These are phyloP conservation scores for Apamea monoglypha DNA, from an alignment of 2,888 invertebrate species.

Conservation along the genomic window DNA sequence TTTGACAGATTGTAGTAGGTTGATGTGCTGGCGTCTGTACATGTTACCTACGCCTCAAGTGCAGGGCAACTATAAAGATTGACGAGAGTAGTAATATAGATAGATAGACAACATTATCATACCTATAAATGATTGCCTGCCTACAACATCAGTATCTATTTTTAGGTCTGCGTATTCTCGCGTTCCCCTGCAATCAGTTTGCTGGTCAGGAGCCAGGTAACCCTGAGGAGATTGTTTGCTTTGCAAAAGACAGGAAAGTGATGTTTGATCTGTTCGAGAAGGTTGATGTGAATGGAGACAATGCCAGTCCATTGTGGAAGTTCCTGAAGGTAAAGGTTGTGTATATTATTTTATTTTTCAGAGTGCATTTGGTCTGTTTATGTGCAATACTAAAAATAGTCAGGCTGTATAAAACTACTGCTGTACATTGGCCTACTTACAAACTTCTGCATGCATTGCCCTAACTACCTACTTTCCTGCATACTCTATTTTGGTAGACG, in stretches of 20 bases:
- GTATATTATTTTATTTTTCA: slow-evolving; percentile 23
- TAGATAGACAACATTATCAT: not conserved
- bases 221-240: slow-evolving; percentile 91
- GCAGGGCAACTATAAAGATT: not conserved
- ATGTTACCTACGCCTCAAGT: not conserved
- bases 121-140: not conserved
- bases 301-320: slow-evolving; percentile 92
- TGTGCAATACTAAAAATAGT: slow-evolving; percentile 1
- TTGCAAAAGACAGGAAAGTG: slow-evolving; percentile 91
- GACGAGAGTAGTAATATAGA: not conserved
- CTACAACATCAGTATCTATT: slow-evolving; percentile 31
- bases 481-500: not conserved
- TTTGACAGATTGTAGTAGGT: too few relatives aligned
- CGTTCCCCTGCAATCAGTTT: slow-evolving; percentile 97
- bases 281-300: slow-evolving; percentile 92
- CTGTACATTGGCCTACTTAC: not conserved
- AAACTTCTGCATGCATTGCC: not conserved
- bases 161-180: slow-evolving; percentile 94
- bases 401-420: not conserved
- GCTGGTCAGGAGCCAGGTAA: slow-evolving; percentile 93
- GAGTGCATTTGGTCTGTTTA: not conserved
- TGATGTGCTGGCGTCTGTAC: too few relatives aligned
- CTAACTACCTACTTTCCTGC: not conserved
- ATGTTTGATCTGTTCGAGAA: slow-evolving; percentile 93
- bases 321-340: slow-evolving; percentile 89